Conservation (phyloP, 2,888 invertebrate genomes). For the Gisinianus flammeolus region DNA sequence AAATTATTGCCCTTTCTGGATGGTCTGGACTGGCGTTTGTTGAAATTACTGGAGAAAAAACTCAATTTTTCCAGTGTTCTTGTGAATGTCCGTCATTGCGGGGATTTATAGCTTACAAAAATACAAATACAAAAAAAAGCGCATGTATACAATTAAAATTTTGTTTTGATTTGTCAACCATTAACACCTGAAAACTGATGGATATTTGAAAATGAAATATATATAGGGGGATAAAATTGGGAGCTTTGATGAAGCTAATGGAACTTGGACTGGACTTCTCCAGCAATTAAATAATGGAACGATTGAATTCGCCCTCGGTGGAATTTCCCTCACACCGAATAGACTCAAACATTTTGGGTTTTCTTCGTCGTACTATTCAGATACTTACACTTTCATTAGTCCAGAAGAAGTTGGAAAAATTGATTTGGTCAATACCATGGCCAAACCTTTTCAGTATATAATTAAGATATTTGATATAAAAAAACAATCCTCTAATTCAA, state of each 20-base stretch:
- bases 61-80: constrained; percentile 40
- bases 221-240: constrained; percentile 10
- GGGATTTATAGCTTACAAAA: no score
- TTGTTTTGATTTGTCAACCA: no score
- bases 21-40: constrained; percentile 48
- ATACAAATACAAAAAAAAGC: neutral
- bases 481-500: no score
- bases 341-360: constrained; percentile 43
- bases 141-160: neutral
- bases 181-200: no score
- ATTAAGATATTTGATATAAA: no score
- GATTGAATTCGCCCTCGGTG: constrained; percentile 45
- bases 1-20: constrained; percentile 43
- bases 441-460: constrained; percentile 36
- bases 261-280: constrained; percentile 43
- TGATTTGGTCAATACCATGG: constrained; percentile 20
- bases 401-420: constrained; percentile 17
- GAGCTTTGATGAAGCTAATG: constrained; percentile 14
- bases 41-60: constrained; percentile 29
- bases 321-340: constrained; percentile 45
- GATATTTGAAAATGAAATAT: no score
- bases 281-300: constrained; percentile 22
- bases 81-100: neutral
- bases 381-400: constrained; percentile 46
- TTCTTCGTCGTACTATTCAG: constrained; percentile 44